Conservation (phyloP, 2,113 vertebrate species). For the Eolophus roseicapilla region DNA sequence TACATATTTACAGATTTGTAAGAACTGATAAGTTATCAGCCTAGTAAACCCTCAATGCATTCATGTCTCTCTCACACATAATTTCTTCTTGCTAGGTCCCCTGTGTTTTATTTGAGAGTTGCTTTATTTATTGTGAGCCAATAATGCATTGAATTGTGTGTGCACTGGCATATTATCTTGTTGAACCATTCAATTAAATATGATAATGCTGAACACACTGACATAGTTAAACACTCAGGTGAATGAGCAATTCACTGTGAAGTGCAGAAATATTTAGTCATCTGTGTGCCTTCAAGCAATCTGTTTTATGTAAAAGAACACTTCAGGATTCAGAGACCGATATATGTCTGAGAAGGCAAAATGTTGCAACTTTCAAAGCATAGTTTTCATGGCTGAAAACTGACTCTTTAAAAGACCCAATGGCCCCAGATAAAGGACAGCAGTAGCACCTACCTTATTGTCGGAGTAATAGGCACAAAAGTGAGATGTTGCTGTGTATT, state of each 20-base stretch:
- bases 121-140: constrained; percentile 73
- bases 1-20: neutral
- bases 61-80: constrained; percentile 1
- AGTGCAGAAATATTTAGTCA: constrained; percentile 77
- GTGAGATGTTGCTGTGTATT: neutral
- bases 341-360: neutral
- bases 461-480: neutral
- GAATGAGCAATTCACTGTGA: constrained; percentile 81
- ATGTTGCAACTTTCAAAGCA: neutral
- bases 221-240: constrained; percentile 82
- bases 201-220: constrained; percentile 79
- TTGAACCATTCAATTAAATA: constrained; percentile 85
- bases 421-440: neutral
- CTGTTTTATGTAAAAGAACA: constrained; percentile 68
- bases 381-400: neutral
- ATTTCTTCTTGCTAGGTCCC: constrained; percentile 43
- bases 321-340: constrained; percentile 45
- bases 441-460: neutral
- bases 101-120: constrained; percentile 63
- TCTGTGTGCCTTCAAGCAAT: constrained; percentile 73
- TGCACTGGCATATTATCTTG: constrained; percentile 77
- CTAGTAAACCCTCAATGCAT: constrained; percentile 29
- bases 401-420: neutral
- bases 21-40: constrained; percentile 33
- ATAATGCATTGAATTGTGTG: constrained; percentile 69